Conservation (phyloP, 2,797 vertebrate species). For the Paratrypauchen microcephalus region DNA sequence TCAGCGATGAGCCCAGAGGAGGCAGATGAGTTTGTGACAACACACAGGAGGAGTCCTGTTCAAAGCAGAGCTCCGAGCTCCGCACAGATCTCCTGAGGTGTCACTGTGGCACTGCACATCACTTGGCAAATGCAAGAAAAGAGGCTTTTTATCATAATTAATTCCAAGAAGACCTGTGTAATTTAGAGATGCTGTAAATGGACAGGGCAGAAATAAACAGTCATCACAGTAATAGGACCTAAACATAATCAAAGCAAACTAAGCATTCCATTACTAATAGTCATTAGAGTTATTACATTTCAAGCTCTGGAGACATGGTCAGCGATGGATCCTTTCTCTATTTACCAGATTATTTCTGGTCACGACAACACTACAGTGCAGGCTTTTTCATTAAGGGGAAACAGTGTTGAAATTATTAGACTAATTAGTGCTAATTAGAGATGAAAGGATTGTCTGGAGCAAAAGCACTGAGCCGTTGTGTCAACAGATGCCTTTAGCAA, state of each 20-base stretch:
- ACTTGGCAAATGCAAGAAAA: constrained; percentile 64
- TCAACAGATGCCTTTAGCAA: constrained; percentile 71
- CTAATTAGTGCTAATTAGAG: constrained; percentile 77
- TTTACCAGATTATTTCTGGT: constrained; percentile 68
- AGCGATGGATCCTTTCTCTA: constrained; percentile 54
- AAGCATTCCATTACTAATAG: constrained; percentile 62
- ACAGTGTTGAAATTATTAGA: constrained; percentile 66
- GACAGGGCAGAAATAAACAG: constrained; percentile 33
- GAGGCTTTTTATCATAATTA: constrained; percentile 66
- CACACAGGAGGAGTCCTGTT: constrained; percentile 60
- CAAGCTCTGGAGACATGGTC: constrained; percentile 61
- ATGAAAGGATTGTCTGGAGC: constrained; percentile 66
- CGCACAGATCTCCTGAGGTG: constrained; percentile 48
- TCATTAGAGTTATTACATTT: constrained; percentile 72
- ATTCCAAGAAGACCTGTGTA: constrained; percentile 63
- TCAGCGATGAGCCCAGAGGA: constrained; percentile 45
- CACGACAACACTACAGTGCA: constrained; percentile 55
- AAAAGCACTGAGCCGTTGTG: constrained; percentile 56
- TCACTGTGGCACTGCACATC: constrained; percentile 52
- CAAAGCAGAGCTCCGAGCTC: constrained; percentile 61
- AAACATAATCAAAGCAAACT: constrained; percentile 67
- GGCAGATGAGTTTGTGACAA: constrained; percentile 59
- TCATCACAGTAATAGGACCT: constrained; percentile 59
- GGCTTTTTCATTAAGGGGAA: constrained; percentile 57
- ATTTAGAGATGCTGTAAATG: constrained; percentile 59